Evolutionary conservation across 2,113 vertebrate species (phyloP).

Genomic region (Actenoides hombroni): DNA sequence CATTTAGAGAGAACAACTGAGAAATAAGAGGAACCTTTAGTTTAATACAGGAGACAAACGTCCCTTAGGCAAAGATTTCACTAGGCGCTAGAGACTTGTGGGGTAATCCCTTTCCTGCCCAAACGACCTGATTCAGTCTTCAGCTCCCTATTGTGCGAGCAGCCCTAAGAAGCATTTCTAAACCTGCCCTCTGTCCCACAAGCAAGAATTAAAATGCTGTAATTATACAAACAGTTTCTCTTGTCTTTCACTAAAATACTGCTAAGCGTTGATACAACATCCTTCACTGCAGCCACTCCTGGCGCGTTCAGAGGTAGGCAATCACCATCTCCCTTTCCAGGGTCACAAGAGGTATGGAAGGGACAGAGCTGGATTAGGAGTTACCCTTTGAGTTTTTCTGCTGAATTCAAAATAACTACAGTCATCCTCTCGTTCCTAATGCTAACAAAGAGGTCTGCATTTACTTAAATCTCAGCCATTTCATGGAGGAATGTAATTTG

Average conservation of each 20-base stretch:
- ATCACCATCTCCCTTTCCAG: neutral
- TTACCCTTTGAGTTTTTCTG: neutral
- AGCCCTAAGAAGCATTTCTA: neutral
- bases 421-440: neutral
- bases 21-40: conserved; percentile 23
- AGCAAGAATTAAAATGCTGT: neutral
- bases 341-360: neutral
- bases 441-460: neutral
- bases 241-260: neutral
- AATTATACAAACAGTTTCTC: neutral
- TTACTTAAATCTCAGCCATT: neutral
- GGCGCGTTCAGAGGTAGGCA: neutral
- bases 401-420: neutral
- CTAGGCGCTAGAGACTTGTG: neutral
- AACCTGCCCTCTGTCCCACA: neutral
- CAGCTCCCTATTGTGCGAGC: neutral
- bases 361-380: neutral
- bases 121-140: neutral
- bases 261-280: neutral
- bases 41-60: neutral
- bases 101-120: neutral
- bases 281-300: neutral
- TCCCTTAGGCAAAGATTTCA: conserved; percentile 30
- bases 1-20: neutral
- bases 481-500: neutral